phyloP scores from a whole-genome alignment of 2,113 vertebrate genomes.

The Megaleporinus macrocephalus region DNA sequence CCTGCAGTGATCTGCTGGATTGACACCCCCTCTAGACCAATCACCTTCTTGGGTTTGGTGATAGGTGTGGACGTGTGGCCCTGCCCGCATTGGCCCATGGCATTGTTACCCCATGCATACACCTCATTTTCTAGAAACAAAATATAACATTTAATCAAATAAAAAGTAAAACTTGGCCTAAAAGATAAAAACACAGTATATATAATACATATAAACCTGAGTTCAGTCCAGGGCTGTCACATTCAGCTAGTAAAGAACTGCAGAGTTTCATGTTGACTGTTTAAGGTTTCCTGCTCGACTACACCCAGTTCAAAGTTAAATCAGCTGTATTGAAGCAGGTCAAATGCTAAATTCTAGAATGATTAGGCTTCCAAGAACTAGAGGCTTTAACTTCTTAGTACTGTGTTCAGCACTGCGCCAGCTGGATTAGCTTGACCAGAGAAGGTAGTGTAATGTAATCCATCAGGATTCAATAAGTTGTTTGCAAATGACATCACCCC shows the following conservation, averaged over 20 bases:
- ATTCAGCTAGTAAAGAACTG: no score
- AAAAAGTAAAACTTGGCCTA: background rate
- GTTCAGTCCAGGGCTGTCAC: no score
- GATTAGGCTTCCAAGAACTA: background rate
- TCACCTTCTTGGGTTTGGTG: conserved; percentile 97
- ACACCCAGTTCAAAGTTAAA: no score
- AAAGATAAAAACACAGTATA: background rate
- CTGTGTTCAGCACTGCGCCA: background rate
- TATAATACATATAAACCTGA: no score
- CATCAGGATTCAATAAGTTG: background rate
- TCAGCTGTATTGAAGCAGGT: background rate
- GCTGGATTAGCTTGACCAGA: background rate
- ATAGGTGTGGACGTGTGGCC: conserved; percentile 98
- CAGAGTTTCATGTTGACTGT: no score
- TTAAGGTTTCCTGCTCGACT: no score
- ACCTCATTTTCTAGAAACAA: conserved; percentile 92
- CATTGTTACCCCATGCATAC: conserved; percentile 99
- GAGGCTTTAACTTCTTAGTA: background rate
- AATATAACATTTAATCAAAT: background rate
- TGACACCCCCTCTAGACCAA: conserved; percentile 92
- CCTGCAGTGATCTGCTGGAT: conserved; percentile 97
- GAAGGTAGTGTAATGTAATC: background rate
- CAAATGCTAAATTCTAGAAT: background rate
- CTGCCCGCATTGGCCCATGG: conserved; percentile 98
- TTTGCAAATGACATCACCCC: no score